Base-by-base conservation (phyloP, 2,888 invertebrate genomes). In the Leptinotarsa haldemani region DNA sequence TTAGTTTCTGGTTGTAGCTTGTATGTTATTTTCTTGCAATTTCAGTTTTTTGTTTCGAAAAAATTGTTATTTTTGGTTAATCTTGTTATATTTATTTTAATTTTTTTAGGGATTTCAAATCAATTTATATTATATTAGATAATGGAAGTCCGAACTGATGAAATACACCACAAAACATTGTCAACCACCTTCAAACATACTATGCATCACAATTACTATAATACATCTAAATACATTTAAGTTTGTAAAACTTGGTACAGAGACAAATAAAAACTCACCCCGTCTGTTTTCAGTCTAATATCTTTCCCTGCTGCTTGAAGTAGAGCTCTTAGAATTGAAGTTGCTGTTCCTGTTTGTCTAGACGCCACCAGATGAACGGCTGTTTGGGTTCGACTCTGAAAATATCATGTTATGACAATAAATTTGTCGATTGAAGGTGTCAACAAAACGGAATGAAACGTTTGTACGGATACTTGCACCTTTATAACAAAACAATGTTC, bases 301-400 rank as follows among this genome's bases (percentile, higher is more conserved):
- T 98, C 98, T 87, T 96, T 96, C 68, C 96, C 96, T 50, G 96
- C 95, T 20, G 95, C 94, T 74, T 93, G 93, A 72, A 99, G 91
- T 53, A 99, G 90, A 5, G 96, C 93, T 83, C 97, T 91, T 16
- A 98, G 91, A 81, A 98, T 96, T 82, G 95, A 94, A 72, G 97
- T 94, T 4, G 97, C 97, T 15, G 96, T 95, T 18, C 97, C 97
- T 0, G 96, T 96, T 87, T 96, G 95, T 82, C 99, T 91, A 81
- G 95, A 94, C 70, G 97, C 97, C 77, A 98, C 98, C 87, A 98
- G 90, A 89, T 99, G 99, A 2, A 99, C 94, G 2, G 98, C 95
- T 7, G 97, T 95, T 88, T 98, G 98, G 82, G 95, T 93, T 77
- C 95, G 94, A 76, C 96, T 94, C 98, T 98, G 87, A 50, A 88